phyloP scores from a whole-genome alignment of 2,797 vertebrate species.

The Pachyuromys duprasi region DNA sequence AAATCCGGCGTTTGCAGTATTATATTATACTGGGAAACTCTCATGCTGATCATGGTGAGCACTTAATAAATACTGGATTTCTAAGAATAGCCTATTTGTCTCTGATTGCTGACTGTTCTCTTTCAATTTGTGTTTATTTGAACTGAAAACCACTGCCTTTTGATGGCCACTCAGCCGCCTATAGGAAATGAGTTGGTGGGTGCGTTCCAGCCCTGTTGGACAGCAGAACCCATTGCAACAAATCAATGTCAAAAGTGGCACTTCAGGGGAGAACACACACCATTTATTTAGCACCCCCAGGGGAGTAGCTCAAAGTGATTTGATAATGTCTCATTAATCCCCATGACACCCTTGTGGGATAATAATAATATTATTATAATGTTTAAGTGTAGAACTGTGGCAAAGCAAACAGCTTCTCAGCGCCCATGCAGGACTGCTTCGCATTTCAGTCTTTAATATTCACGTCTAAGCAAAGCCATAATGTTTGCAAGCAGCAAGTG shows the following conservation, averaged over 20 bases:
- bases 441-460: not conserved
- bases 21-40: conserved; percentile 70
- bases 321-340: conserved; percentile 79
- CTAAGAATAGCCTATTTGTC: conserved; percentile 70
- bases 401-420: conserved; percentile 64
- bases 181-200: conserved; percentile 72
- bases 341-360: conserved; percentile 76
- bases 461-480: not conserved
- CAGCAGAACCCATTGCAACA: conserved; percentile 69
- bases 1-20: conserved; percentile 26
- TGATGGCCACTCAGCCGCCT: conserved; percentile 34
- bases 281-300: conserved; percentile 74
- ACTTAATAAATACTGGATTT: conserved; percentile 74
- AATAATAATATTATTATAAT: conserved; percentile 80
- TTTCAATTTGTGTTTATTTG: conserved; percentile 74
- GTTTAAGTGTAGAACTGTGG: conserved; percentile 60
- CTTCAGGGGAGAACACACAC: conserved; percentile 64
- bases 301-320: conserved; percentile 72
- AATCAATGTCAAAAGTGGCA: conserved; percentile 73
- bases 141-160: conserved; percentile 71
- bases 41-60: conserved; percentile 63
- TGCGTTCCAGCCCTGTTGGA: conserved; percentile 71
- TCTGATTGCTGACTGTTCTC: conserved; percentile 71
- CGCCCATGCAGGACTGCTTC: conserved; percentile 26
- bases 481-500: not conserved